phyloP scores from a whole-genome alignment of 1,140 invertebrate species.

The Matsumurasca onukii region DNA sequence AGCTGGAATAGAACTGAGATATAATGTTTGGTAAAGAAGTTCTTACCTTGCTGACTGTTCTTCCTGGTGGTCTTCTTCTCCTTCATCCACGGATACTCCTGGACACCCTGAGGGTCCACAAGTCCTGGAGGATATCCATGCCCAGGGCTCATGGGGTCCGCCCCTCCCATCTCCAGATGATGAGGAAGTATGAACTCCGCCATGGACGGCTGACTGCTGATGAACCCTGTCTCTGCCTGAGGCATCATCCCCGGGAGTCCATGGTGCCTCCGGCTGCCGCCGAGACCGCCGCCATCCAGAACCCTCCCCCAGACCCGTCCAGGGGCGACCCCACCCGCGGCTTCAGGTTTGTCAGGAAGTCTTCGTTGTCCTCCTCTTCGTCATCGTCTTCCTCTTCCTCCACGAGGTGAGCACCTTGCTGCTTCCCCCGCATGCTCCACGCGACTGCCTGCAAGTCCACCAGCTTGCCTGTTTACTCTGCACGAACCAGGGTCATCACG shows the following conservation, averaged over 20 bases:
- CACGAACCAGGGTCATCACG: neutral
- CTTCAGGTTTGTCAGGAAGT: slow-evolving; percentile 27
- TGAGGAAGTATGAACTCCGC: slow-evolving; percentile 87
- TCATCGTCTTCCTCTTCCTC: slow-evolving; percentile 37
- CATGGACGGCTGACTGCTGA: slow-evolving; percentile 90
- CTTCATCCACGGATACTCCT: slow-evolving; percentile 97
- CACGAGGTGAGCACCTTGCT: slow-evolving; percentile 32
- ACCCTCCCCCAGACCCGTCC: slow-evolving; percentile 47
- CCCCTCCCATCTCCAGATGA: slow-evolving; percentile 55
- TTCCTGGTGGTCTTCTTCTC: slow-evolving; percentile 95
- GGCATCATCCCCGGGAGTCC: slow-evolving; percentile 46
- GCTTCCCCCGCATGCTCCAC: slow-evolving; percentile 35
- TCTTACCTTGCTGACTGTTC: slow-evolving; percentile 83
- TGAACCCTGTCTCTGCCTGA: slow-evolving; percentile 79
- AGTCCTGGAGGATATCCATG: slow-evolving; percentile 37
- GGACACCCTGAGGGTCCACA: slow-evolving; percentile 61
- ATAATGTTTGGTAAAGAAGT: too few species aligned
- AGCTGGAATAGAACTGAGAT: too few species aligned
- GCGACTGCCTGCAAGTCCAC: neutral
- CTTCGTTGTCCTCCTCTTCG: slow-evolving; percentile 36
- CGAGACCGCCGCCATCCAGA: slow-evolving; percentile 57
- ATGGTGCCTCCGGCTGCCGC: slow-evolving; percentile 51
- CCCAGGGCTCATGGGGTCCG: slow-evolving; percentile 58
- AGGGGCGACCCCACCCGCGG: slow-evolving; percentile 2
- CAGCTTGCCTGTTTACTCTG: neutral